Evolutionary conservation across 2,888 invertebrate genomes (phyloP).

Genomic region (Tortricodes alternella): DNA sequence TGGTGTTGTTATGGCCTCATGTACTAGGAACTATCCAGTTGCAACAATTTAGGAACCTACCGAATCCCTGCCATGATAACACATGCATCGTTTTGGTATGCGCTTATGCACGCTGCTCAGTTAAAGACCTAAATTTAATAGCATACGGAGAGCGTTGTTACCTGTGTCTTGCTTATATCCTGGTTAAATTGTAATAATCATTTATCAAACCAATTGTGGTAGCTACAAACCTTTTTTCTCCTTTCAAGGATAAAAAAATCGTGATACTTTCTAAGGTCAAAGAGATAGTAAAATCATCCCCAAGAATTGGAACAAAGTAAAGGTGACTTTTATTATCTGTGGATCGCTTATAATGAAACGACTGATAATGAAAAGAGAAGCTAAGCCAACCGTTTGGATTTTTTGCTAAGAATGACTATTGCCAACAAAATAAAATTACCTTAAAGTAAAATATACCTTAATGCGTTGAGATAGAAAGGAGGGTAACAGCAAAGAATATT

Average conservation of each 20-base stretch:
- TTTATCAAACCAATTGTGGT: no score
- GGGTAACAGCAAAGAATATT: background rate
- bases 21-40: no score
- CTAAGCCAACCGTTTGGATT: constrained; percentile 13
- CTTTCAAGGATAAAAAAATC: background rate
- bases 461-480: background rate
- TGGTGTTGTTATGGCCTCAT: no score
- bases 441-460: background rate
- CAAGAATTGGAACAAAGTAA: constrained; percentile 10
- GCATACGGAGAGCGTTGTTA: no score
- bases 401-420: constrained; percentile 5
- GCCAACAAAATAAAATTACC: background rate
- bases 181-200: no score
- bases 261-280: constrained; percentile 3
- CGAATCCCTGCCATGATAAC: no score
- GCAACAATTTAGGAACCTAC: no score
- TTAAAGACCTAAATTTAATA: no score
- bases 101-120: no score
- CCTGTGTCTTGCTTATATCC: no score
- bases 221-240: background rate
- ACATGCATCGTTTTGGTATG: no score
- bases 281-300: constrained; percentile 8
- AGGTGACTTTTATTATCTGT: constrained; percentile 1
- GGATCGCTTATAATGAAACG: constrained; percentile 14
- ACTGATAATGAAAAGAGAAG: constrained; percentile 18